Evolutionary conservation across 2,113 vertebrate species (phyloP).

Genomic region (Myanophis thanlyinensis): DNA sequence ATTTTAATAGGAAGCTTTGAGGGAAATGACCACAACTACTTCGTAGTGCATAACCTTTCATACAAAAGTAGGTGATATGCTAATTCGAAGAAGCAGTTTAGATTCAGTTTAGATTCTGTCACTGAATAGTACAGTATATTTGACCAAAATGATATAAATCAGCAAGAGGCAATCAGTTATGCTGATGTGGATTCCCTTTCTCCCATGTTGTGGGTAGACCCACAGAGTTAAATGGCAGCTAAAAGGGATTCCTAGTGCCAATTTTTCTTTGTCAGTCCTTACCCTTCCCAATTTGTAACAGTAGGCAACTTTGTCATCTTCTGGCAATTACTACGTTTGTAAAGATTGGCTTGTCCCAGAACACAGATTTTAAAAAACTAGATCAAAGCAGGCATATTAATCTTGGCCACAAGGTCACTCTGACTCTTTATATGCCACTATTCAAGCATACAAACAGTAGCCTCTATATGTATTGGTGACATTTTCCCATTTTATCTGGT

Average conservation of each 20-base stretch:
- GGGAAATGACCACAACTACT: not conserved
- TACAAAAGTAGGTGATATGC: not conserved
- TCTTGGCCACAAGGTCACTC: not conserved
- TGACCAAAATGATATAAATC: not conserved
- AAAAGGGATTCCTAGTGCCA: conserved; percentile 5
- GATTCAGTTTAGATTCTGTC: not conserved
- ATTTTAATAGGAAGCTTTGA: not conserved
- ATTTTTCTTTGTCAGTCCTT: not conserved
- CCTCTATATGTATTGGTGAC: not conserved
- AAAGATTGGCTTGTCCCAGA: not conserved
- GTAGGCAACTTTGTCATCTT: not conserved
- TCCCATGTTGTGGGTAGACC: not conserved
- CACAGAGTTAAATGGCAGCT: not conserved
- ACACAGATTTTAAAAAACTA: not conserved
- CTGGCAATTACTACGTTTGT: not conserved
- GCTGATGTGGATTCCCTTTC: not conserved
- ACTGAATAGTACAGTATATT: not conserved
- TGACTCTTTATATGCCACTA: not conserved
- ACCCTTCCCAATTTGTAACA: not conserved
- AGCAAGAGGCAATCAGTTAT: not conserved
- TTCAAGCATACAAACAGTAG: not conserved
- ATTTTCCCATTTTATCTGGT: not conserved
- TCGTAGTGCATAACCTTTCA: not conserved
- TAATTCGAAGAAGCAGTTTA: not conserved
- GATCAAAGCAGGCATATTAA: not conserved